phyloP scores from a whole-genome alignment of 2,888 invertebrate species.

The Auanema freiburgensis region DNA sequence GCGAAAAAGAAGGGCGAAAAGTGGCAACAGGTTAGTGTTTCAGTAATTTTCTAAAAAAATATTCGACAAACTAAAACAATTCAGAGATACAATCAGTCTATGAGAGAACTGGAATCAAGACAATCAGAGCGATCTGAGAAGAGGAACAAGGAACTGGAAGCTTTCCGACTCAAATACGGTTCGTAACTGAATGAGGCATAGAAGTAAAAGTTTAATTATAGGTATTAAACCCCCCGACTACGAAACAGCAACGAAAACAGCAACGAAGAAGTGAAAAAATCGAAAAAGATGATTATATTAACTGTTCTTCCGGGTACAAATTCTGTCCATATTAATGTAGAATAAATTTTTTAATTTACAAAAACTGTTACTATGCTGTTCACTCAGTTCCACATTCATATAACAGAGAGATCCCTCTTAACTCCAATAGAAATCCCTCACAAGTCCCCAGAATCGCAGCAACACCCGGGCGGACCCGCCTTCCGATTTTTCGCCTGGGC shows the following conservation, averaged over 20 bases:
- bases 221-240: conserved; percentile 3
- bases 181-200: not conserved
- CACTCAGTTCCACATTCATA: too few relatives aligned
- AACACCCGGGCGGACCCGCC: conserved; percentile 1
- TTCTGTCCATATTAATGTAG: conserved; percentile 2
- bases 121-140: conserved; percentile 28
- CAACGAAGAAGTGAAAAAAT: not conserved
- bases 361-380: too few relatives aligned
- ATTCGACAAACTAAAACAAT: conserved; percentile 4
- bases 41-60: not conserved
- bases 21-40: conserved; percentile 21
- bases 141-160: conserved; percentile 37
- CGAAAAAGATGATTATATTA: not conserved
- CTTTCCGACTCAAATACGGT: conserved; percentile 37
- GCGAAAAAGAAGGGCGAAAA: conserved; percentile 31
- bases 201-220: not conserved
- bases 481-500: conserved; percentile 2
- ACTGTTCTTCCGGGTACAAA: not conserved
- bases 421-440: not conserved
- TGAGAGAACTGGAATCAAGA: conserved; percentile 23
- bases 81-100: conserved; percentile 13
- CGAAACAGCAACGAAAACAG: not conserved
- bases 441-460: not conserved
- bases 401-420: too few relatives aligned
- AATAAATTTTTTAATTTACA: not conserved